Evolutionary conservation across 2,888 invertebrate genomes (phyloP).

Genomic region (Notodonta ziczac): DNA sequence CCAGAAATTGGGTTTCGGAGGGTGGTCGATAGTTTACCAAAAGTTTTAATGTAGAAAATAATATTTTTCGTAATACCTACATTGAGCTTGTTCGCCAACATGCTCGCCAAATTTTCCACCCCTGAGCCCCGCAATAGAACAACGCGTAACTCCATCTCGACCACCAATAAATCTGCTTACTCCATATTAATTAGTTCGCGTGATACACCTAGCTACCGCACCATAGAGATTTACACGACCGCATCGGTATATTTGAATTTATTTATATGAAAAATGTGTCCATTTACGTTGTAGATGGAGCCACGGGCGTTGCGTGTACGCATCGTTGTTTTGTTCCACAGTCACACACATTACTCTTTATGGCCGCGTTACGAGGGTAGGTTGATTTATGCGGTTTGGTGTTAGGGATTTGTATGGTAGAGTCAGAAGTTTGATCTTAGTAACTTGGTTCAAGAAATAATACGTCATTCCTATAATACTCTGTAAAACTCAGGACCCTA

Average conservation of each 20-base stretch:
- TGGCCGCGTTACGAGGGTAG: not conserved
- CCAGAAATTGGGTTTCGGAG: too few species aligned
- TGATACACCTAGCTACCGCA: constrained; percentile 69
- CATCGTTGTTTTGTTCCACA: constrained; percentile 34
- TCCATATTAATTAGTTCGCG: constrained; percentile 80
- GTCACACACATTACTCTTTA: constrained; percentile 24
- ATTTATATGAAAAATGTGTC: constrained; percentile 70
- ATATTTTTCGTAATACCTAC: too few species aligned
- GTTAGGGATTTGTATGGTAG: not conserved
- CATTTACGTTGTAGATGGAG: constrained; percentile 43
- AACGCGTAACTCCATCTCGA: constrained; percentile 39
- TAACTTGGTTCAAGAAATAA: too few species aligned
- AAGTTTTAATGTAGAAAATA: too few species aligned
- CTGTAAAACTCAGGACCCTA: too few species aligned
- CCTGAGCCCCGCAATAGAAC: constrained; percentile 32
- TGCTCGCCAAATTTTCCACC: constrained; percentile 7
- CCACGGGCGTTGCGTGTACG: constrained; percentile 42
- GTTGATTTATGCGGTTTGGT: not conserved
- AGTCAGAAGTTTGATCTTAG: too few species aligned
- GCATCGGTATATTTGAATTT: constrained; percentile 63
- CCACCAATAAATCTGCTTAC: constrained; percentile 71
- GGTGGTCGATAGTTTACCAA: too few species aligned
- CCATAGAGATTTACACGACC: constrained; percentile 60
- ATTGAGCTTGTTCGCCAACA: not conserved
- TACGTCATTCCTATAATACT: too few species aligned